Evolutionary conservation across 30 jellyfish, hydroid and myxozoan genomes (phyloP).

Genomic region (Calvadosia cruxmelitensis): DNA sequence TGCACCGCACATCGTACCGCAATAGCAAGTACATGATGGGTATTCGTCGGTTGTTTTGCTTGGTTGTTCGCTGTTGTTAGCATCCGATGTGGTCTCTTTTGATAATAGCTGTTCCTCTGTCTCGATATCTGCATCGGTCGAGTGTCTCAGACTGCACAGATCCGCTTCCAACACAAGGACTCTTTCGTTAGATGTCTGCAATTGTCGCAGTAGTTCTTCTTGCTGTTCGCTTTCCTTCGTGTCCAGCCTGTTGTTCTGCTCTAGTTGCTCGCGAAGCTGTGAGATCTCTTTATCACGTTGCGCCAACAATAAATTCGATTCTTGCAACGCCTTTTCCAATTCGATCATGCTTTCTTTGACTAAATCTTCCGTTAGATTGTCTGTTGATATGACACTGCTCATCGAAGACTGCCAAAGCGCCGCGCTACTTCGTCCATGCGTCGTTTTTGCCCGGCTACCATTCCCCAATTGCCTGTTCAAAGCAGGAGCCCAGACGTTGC

Average conservation of each 20-base stretch:
- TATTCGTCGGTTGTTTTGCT: not conserved
- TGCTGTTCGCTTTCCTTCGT: slow-evolving; percentile 23
- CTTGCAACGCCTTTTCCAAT: slow-evolving; percentile 75
- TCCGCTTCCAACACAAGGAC: slow-evolving; percentile 48
- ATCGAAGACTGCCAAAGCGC: slow-evolving; percentile 66
- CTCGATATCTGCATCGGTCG: slow-evolving; percentile 1
- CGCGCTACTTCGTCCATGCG: not conserved
- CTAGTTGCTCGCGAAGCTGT: slow-evolving; percentile 30
- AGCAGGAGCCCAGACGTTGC: not conserved
- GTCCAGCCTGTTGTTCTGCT: slow-evolving; percentile 20
- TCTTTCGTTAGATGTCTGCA: slow-evolving; percentile 55
- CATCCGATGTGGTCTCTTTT: not conserved
- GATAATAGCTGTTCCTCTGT: slow-evolving; percentile 5
- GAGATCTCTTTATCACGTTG: slow-evolving; percentile 72
- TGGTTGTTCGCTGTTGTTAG: too few species aligned
- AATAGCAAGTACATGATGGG: slow-evolving; percentile 83
- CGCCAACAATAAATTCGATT: slow-evolving; percentile 43
- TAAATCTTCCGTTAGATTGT: slow-evolving; percentile 75
- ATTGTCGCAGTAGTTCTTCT: slow-evolving; percentile 37
- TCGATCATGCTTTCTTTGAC: slow-evolving; percentile 74
- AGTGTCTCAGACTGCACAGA: slow-evolving; percentile 2
- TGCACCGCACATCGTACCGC: slow-evolving; percentile 88
- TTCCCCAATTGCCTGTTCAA: not conserved
- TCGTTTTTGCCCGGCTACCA: not conserved
- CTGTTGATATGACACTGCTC: slow-evolving; percentile 64